Percentiles rank a stretch among this genome's conserved stretches.
These are phyloP conservation scores for Dicentrarchus labrax DNA, from an alignment of 2,113 vertebrate species.

Conservation along the genomic window DNA sequence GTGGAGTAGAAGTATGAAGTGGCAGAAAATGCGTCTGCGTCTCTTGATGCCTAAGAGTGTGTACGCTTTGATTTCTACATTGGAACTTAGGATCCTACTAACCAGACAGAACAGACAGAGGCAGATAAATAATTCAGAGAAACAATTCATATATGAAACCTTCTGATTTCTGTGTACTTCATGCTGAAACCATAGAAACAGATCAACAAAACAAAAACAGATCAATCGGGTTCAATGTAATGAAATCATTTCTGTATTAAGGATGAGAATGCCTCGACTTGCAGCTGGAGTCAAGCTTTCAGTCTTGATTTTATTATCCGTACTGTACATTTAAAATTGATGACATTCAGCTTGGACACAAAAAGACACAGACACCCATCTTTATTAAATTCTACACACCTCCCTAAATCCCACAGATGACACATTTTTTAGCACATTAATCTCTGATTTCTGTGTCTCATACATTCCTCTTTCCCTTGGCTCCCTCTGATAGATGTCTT, in stretches of 20 bases:
- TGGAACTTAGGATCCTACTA: not conserved
- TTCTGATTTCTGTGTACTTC: conserved; percentile 1
- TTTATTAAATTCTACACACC: conserved; percentile 50
- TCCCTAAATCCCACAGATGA: conserved; percentile 50
- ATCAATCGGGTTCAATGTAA: not conserved
- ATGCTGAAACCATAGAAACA: conserved; percentile 23
- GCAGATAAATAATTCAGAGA: not conserved
- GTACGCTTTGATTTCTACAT: not conserved
- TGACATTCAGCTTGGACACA: not conserved
- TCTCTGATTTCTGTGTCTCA: conserved; percentile 28
- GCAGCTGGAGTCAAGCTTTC: not conserved
- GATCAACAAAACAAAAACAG: not conserved
- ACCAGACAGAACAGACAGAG: not conserved
- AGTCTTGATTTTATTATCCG: not conserved
- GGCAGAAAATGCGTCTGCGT: not conserved
- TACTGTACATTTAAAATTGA: not conserved
- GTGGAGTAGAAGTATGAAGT: no score
- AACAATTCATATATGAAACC: conserved; percentile 3
- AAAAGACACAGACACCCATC: conserved; percentile 13
- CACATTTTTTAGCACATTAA: conserved; percentile 47
- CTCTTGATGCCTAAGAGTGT: not conserved
- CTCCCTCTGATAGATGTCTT: conserved; percentile 43
- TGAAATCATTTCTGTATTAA: conserved; percentile 6
- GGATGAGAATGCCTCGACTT: not conserved
- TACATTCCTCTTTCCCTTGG: conserved; percentile 29